phyloP scores from a whole-genome alignment of 1,140 invertebrate species.

The Metaphire vulgaris region DNA sequence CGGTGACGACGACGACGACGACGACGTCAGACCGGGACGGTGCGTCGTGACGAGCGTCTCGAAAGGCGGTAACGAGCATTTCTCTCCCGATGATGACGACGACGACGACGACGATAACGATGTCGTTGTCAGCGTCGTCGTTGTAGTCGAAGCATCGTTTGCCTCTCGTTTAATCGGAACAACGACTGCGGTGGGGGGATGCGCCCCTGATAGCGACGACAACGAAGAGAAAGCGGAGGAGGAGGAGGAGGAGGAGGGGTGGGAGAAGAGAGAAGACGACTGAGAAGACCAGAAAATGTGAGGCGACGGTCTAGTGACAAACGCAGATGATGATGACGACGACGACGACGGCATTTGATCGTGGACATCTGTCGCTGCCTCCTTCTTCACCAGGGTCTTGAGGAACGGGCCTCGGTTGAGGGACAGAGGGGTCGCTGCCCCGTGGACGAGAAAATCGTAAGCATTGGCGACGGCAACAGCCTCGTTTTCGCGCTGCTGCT shows the following conservation, averaged over 20 bases:
- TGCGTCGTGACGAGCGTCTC: not conserved
- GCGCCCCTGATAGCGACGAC: not conserved
- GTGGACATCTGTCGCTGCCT: not conserved
- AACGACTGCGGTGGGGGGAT: constrained; percentile 7
- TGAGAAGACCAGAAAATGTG: no score
- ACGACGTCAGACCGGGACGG: not conserved
- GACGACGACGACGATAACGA: not conserved
- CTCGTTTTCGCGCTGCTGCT: not conserved
- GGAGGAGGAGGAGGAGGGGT: no score
- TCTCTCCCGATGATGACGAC: not conserved
- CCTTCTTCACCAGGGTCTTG: not conserved
- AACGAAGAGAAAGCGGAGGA: not conserved
- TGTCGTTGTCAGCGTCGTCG: not conserved
- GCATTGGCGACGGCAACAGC: not conserved
- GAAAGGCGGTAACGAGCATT: not conserved
- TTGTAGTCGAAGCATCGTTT: not conserved
- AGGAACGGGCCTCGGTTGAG: not conserved
- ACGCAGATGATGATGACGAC: not conserved
- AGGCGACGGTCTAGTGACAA: no score
- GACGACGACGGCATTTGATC: not conserved
- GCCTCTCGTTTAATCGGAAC: constrained; percentile 12
- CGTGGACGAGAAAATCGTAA: not conserved
- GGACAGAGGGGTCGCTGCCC: no score
- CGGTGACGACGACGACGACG: no score
- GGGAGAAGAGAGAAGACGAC: not conserved